Percentiles rank a stretch among this genome's conserved stretches.
These are phyloP conservation scores for Carcina quercana DNA, from an alignment of 2,888 invertebrate species.

Conservation along the genomic window DNA sequence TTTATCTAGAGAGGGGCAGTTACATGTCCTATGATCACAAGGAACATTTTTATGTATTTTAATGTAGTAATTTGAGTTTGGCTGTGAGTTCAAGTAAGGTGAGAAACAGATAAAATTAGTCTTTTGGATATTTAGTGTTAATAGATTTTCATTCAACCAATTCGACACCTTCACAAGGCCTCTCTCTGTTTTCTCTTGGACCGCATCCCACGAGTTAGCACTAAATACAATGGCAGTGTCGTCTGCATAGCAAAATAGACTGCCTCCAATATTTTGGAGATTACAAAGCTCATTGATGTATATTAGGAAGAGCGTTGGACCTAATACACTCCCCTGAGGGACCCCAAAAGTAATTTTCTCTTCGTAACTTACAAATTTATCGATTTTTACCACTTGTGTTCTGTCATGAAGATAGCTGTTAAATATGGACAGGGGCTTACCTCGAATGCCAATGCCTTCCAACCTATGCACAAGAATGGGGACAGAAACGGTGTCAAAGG, in stretches of 20 bases:
- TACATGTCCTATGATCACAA: not conserved
- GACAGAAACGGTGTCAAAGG: too few relatives aligned
- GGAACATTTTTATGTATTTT: not conserved
- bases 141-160: constrained; percentile 9
- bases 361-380: not conserved
- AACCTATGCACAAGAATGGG: not conserved
- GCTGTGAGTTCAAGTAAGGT: not conserved
- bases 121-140: constrained; percentile 14
- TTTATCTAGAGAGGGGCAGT: constrained; percentile 3
- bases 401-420: not conserved
- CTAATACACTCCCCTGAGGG: not conserved
- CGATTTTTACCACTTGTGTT: not conserved
- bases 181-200: constrained; percentile 1
- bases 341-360: not conserved
- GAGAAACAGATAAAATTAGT: constrained; percentile 1
- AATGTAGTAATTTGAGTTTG: not conserved
- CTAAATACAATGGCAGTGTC: constrained; percentile 10
- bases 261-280: constrained; percentile 4
- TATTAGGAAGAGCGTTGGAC: constrained; percentile 10
- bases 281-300: constrained; percentile 8
- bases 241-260: constrained; percentile 12
- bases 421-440: not conserved
- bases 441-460: constrained; percentile 1
- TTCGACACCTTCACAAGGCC: constrained; percentile 4
- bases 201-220: constrained; percentile 7